Evolutionary conservation across 2,888 invertebrate genomes (phyloP).

Genomic region (Andrena fulva): DNA sequence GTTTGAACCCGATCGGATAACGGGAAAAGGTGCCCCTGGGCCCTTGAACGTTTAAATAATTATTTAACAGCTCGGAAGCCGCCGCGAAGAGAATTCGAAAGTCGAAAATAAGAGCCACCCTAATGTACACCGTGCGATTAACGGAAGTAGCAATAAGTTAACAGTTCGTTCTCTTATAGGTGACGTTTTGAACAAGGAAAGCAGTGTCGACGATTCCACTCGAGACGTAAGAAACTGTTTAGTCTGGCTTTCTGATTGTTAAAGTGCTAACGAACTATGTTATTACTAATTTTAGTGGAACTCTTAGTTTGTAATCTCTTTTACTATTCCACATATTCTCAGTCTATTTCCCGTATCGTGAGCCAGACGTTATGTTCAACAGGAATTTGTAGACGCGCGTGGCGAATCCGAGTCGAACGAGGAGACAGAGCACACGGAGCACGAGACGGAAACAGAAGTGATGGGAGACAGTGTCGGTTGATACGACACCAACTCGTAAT

Average conservation of each 20-base stretch:
- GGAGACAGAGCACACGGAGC: constrained; percentile 68
- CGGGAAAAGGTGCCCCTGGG: too few species aligned
- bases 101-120: too few species aligned
- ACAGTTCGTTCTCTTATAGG: constrained; percentile 44
- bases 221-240: constrained; percentile 72
- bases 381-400: constrained; percentile 84
- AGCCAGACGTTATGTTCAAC: constrained; percentile 31
- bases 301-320: not conserved
- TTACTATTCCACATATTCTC: not conserved
- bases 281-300: not conserved
- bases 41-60: too few species aligned
- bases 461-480: constrained; percentile 83
- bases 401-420: constrained; percentile 77
- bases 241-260: not conserved
- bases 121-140: too few species aligned
- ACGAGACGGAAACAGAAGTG: constrained; percentile 78
- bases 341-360: not conserved
- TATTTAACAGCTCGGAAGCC: too few species aligned
- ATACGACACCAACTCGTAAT: constrained; percentile 59
- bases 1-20: too few species aligned
- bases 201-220: constrained; percentile 60
- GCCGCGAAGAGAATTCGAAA: too few species aligned
- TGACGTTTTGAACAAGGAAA: constrained; percentile 62
- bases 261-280: not conserved
- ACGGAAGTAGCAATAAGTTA: not conserved